These are phyloP conservation scores for Campylomormyrus numenius DNA, from an alignment of 2,113 vertebrate species.

Conservation along the genomic window DNA sequence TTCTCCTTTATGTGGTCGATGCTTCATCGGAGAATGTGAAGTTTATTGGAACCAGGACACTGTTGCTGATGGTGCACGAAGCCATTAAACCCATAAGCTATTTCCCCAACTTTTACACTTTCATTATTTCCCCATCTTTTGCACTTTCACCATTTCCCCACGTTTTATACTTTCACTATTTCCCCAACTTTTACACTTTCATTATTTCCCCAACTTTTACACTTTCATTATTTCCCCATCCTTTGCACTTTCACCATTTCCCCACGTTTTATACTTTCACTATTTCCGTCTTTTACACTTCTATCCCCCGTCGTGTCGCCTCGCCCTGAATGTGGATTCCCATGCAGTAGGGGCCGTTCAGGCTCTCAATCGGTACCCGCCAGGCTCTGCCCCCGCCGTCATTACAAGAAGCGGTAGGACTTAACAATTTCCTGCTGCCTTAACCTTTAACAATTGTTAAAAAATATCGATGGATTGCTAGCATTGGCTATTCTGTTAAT, in stretches of 20 bases:
- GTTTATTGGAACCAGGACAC: background rate
- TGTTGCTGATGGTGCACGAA: background rate
- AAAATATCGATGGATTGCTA: background rate
- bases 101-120: background rate
- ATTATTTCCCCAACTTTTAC: background rate
- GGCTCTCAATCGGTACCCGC: background rate
- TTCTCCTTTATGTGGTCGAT: background rate
- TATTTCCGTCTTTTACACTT: background rate
- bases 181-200: background rate
- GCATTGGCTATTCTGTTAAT: background rate
- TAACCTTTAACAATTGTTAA: background rate
- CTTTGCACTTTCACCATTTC: background rate
- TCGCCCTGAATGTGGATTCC: background rate
- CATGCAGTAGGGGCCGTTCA: background rate
- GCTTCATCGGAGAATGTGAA: background rate
- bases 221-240: background rate
- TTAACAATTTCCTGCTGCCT: slow-evolving; percentile 11
- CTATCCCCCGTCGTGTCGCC: background rate
- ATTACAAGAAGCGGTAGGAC: background rate
- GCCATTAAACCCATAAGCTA: background rate
- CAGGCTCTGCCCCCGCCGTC: no score
- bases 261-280: background rate
- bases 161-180: accelerated
- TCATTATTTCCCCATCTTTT: background rate
- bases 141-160: background rate